Evolutionary conservation across 1,140 invertebrate genomes (phyloP), one percentile per base, ranked within the genome.

Genomic region (Drosophila busckii): DNA sequence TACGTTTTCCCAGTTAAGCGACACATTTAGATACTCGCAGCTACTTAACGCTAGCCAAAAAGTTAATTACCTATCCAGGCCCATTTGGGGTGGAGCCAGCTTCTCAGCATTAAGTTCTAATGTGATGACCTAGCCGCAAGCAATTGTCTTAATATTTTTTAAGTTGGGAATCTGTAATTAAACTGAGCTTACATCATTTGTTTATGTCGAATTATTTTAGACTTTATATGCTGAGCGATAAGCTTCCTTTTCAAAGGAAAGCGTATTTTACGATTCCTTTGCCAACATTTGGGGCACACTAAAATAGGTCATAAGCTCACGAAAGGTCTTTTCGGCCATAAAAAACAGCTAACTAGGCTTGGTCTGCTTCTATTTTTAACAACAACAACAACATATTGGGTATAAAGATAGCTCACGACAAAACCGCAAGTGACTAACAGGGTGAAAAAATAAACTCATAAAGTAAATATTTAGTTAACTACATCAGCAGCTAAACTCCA

Each of bases 101-200:
- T 7, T 40, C 34, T n/a, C n/a, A n/a, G n/a, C n/a, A n/a, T n/a
- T n/a, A n/a, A n/a, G n/a, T n/a, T n/a, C n/a, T n/a, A n/a, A 32
- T 23, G 15, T 45, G 40, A 28, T 20, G 56, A 60, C 56, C 56
- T 60, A 60, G 45, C 31, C 56, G n/a, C n/a, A n/a, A n/a, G n/a
- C n/a, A n/a, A n/a, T n/a, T n/a, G n/a, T n/a, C n/a, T n/a, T n/a
- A n/a, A n/a, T n/a, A n/a, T n/a, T n/a, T n/a, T n/a, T n/a, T n/a
- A n/a, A n/a, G n/a, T n/a, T n/a, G n/a, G n/a, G n/a, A n/a, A n/a
- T n/a, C n/a, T n/a, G n/a, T n/a, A n/a, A n/a, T n/a, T n/a, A n/a
- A n/a, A n/a, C n/a, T n/a, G n/a, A n/a, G n/a, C n/a, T n/a, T n/a
- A n/a, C n/a, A n/a, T n/a, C n/a, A n/a, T n/a, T n/a, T n/a, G n/a